Evolutionary conservation across 2,113 vertebrate species (phyloP), one percentile per base, ranked within the genome.

Genomic region (Cinclus cinclus): DNA sequence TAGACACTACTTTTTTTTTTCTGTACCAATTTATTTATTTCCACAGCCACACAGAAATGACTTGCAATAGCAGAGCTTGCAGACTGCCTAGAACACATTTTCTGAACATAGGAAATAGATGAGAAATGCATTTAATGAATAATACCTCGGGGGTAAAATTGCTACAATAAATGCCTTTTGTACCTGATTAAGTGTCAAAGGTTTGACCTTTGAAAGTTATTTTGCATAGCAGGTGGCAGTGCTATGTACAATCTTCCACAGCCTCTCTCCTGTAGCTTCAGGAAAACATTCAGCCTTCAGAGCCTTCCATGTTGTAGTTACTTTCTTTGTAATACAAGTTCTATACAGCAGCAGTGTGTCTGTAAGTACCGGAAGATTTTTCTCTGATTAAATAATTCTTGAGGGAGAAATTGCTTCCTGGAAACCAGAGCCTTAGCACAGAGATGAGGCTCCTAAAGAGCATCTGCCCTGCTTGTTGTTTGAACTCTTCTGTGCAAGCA

Each of bases 341-440:
- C 93, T 81, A 75, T 91, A 87, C 5, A 81, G 69, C 91, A 84
- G 94, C 92, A 89, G 83, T 86, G 84, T 83, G 63, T 69, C 83
- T 93, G 53, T 77, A 93, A 95, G 76, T 81, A 95, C 90, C 77
- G 73, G 89, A 95, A 97, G 91, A 93, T 94, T 94, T 92, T 93
- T 74, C 91, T 70, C 91, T 95, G 92, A 96, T 96, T 96, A 93
- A 96, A 94, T 96, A 95, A 96, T 93, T 96, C 96, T 94, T 93
- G 83, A 94, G 93, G 93, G 92, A 83, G 88, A 92, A 94, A 93
- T 83, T 95, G 87, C 96, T 97, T 95, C 93, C 92, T 97, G 95
- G 94, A 95, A 96, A 93, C 93, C 96, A 96, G 92, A 96, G 89
- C 89, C 86, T 92, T 70, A 78, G 91, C 73, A 41, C 2, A 56